A percentile compares a stretch with the other conserved stretches of the same genome.
These are phyloP conservation scores for Ivindomyrus marchei DNA, from an alignment of 2,113 vertebrate genomes.

Conservation along the genomic window DNA sequence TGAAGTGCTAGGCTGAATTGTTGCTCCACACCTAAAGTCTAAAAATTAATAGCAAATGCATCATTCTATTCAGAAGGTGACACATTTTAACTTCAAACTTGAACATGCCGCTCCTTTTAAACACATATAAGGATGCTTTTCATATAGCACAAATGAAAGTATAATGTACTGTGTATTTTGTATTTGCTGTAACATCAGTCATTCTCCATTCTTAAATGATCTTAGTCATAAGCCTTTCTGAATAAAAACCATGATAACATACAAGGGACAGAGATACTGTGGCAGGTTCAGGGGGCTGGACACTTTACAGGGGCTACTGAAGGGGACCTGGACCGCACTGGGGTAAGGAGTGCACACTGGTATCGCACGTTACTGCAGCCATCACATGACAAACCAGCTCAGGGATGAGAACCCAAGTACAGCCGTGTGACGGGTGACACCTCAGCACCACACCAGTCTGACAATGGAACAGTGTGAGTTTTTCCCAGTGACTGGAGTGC, in stretches of 20 bases:
- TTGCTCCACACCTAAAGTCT: background rate
- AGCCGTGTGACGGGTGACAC: too few species aligned
- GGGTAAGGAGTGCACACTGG: too few species aligned
- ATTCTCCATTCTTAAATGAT: background rate
- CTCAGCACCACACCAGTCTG: too few species aligned
- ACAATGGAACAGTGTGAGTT: too few species aligned
- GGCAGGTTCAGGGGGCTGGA: background rate
- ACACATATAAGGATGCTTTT: background rate
- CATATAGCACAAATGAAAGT: background rate
- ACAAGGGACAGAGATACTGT: background rate
- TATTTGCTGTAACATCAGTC: background rate
- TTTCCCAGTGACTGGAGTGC: too few species aligned
- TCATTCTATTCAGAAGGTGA: background rate
- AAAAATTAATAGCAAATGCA: background rate
- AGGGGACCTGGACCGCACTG: background rate
- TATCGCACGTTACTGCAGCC: too few species aligned
- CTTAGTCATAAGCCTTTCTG: background rate
- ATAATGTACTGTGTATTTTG: background rate
- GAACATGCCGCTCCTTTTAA: background rate
- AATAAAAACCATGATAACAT: background rate
- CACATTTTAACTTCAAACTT: background rate
- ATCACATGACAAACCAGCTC: too few species aligned
- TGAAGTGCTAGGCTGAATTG: background rate
- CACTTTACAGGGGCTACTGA: background rate
- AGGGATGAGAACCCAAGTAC: too few species aligned